phyloP scores from a whole-genome alignment of 2,888 invertebrate species.

The Hartigia nigra region DNA sequence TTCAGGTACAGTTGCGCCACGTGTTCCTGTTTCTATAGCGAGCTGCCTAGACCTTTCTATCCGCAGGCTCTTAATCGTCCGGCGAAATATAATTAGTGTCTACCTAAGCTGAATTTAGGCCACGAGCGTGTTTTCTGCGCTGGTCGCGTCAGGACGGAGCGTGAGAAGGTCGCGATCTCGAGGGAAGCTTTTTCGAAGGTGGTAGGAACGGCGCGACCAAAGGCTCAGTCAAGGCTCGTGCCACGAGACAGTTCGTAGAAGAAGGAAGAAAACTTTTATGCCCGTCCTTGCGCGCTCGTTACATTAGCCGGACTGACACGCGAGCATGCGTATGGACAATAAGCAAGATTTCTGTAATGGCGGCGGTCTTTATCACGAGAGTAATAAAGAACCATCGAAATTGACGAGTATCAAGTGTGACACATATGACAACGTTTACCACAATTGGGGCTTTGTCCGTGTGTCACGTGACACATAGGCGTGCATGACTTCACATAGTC shows the following conservation, averaged over 20 bases:
- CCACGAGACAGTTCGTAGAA: background rate
- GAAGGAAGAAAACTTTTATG: background rate
- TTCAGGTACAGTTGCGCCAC: background rate
- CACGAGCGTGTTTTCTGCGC: background rate
- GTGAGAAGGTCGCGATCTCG: background rate
- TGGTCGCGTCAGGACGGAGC: background rate
- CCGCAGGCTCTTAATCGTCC: conserved; percentile 1
- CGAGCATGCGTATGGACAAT: background rate
- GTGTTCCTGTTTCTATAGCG: background rate
- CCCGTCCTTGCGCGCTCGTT: background rate
- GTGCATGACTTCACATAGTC: background rate
- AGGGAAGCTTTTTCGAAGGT: background rate
- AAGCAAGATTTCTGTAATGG: background rate
- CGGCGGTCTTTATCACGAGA: background rate
- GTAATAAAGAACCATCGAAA: background rate
- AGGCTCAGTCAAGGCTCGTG: background rate
- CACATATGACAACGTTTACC: background rate
- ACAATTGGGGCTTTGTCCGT: conserved; percentile 3
- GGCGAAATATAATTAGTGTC: conserved; percentile 3
- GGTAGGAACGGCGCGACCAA: background rate
- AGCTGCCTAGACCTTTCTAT: conserved; percentile 1
- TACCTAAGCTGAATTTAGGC: background rate
- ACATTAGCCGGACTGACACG: background rate
- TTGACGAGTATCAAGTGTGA: background rate
- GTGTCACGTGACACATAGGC: background rate